These are phyloP conservation scores for Nannoperca obscura DNA, from an alignment of 2,797 vertebrate species.

Conservation along the genomic window DNA sequence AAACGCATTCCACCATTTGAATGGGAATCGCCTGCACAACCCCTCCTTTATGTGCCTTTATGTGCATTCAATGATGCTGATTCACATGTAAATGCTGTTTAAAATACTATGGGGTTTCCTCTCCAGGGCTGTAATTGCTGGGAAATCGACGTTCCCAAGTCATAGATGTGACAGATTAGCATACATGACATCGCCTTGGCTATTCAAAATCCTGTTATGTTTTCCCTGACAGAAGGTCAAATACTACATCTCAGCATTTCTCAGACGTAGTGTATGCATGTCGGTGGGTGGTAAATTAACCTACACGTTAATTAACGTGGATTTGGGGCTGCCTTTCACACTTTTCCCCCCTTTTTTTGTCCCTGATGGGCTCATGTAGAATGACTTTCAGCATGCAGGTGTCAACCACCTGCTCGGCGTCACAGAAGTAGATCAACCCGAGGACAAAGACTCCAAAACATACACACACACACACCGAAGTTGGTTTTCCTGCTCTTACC, in stretches of 20 bases:
- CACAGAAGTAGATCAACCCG: constrained; percentile 28
- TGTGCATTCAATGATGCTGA: constrained; percentile 67
- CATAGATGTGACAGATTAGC: constrained; percentile 73
- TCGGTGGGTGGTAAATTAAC: constrained; percentile 71
- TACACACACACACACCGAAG: constrained; percentile 16
- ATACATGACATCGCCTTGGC: constrained; percentile 53
- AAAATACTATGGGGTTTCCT: constrained; percentile 55
- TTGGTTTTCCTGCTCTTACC: constrained; percentile 21
- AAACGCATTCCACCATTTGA: constrained; percentile 62
- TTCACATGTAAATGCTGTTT: constrained; percentile 84
- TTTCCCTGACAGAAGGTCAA: constrained; percentile 65
- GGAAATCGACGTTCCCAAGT: constrained; percentile 72
- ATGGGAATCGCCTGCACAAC: constrained; percentile 13
- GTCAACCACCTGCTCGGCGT: constrained; percentile 54
- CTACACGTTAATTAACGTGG: constrained; percentile 72
- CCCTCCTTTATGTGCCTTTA: constrained; percentile 23
- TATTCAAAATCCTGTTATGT: constrained; percentile 63
- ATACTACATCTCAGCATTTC: constrained; percentile 64
- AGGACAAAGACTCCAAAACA: constrained; percentile 42
- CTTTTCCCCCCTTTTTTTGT: constrained; percentile 39
- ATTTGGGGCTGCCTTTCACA: constrained; percentile 50
- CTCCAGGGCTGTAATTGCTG: constrained; percentile 66
- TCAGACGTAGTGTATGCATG: constrained; percentile 43
- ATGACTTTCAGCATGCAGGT: constrained; percentile 36
- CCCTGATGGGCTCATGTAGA: constrained; percentile 48